Base-by-base conservation (phyloP, 2,888 invertebrate species). In the Cataglyphis albicans region DNA sequence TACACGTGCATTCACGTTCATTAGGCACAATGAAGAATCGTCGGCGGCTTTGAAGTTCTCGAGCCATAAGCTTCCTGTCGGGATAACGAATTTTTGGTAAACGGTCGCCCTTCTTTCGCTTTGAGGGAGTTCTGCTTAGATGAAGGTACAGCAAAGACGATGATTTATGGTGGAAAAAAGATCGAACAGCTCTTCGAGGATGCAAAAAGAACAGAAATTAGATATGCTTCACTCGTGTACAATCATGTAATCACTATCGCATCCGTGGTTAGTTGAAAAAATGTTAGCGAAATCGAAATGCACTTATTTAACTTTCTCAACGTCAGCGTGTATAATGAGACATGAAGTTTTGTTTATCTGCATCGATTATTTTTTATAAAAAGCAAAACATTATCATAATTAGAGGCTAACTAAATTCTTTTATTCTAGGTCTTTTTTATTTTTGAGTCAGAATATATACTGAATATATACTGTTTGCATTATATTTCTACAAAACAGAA, bases 51-150 rank as follows among this genome's bases (percentile, higher is more conserved):
- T 70, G 73, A 80, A 72, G 29, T 55, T 29, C 6, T 5, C 72
- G 41, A 57, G 6, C 15, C 32, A n/a, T 9, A 6, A 12, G n/a
- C 9, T 10, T 68, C 3, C 21, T 12, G 21, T 25, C n/a, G 61
- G 67, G 25, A 65, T 76, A 67, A 76, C 76, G 76, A 72, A 72
- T 59, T 59, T 59, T 80, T 35, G 32, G 44, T 80, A 21, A 78
- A 78, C 78, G 57, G 3, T 32, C n/a, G 29, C 57, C 7, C 25
- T 59, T n/a, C 44, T 21, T 32, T 15, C 72, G 21, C 35, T 72
- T 72, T 80, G 41, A 68, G 74, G 32, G 21, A 65, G 10, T 12
- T 32, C 32, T 80, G 78, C 59, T 78, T 78, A 59, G 67, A 68
- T 35, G 78, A 57, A 12, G 55, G 55, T 38, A 38, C 57, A 44